phyloP scores from a whole-genome alignment of 92 coral and sea anemone genomes.

The Metridium senile region DNA sequence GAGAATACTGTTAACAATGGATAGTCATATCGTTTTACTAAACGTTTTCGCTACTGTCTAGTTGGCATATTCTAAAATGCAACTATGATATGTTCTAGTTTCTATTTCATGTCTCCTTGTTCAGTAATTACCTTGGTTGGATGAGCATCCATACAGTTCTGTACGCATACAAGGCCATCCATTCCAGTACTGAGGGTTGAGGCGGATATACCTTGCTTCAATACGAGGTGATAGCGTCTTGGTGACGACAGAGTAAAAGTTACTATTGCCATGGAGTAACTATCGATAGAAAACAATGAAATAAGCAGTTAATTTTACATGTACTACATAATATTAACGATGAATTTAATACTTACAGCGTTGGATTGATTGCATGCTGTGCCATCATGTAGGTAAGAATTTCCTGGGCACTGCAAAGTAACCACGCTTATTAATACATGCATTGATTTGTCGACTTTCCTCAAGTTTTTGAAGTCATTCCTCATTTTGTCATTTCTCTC shows the following conservation, averaged over 20 bases:
- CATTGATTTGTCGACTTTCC: not conserved
- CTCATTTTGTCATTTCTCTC: no score
- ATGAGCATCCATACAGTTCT: constrained; percentile 60
- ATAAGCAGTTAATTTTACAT: not conserved
- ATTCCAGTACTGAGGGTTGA: constrained; percentile 72
- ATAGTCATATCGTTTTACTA: no score
- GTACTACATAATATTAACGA: no score
- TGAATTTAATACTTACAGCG: constrained; percentile 48
- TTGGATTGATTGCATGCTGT: constrained; percentile 51
- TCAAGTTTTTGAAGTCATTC: no score
- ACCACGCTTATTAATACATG: no score
- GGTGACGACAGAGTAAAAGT: constrained; percentile 15
- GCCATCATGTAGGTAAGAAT: constrained; percentile 47
- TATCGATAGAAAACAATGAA: constrained; percentile 3
- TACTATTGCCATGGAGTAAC: constrained; percentile 55
- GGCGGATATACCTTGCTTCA: constrained; percentile 58
- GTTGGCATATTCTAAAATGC: no score
- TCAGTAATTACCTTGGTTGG: constrained; percentile 58
- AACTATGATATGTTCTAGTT: no score
- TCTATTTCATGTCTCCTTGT: no score
- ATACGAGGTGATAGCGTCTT: constrained; percentile 48
- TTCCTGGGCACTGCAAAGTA: constrained; percentile 54
- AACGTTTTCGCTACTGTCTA: no score
- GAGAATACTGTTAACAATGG: no score
- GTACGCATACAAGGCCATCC: constrained; percentile 61